Evolutionary conservation across 1,140 invertebrate genomes (phyloP), one percentile per base, ranked within the genome.

Genomic region (Drosophila trapezifrons): DNA sequence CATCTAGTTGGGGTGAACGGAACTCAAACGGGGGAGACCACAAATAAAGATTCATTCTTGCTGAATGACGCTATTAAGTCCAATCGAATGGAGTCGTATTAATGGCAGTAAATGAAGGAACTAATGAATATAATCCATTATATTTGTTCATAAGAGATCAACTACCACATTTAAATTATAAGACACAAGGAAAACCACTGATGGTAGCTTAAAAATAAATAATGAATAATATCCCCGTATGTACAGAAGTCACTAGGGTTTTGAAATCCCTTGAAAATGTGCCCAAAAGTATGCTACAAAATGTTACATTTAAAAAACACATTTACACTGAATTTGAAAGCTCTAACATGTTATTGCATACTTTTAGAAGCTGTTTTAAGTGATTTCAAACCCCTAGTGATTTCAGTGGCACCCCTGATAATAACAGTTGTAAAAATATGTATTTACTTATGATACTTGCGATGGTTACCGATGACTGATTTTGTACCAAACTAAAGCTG

Each of bases 1-100:
- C 42, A 78, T 78, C 76, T 78, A 78, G 45, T 29, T 25, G 51
- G 63, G 40, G 18, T 37, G 25, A 69, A 57, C 38, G 22, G 35
- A 70, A 71, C 25, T 71, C 35, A 57, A 46, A 57, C 13, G 27
- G 2, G 15, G 64, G n/a, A 20, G 32, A n/a, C 71, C 67, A 58
- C 22, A 71, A 58, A 71, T 71, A 37, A 25, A 46, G n/a, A 38
- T 37, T 71, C 32, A 4, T 71, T 35, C 52, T 58, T 32, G 65
- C 42, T 40, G 35, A 71, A 69, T 55, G 43, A 49, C 40, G 42
- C 49, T 51, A 47, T 38, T 29, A 25, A 29, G 18, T 22, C 17
- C 9, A 18, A n/a, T 62, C 29, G 58, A 25, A 37, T 37, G 13
- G 1, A 55, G 8, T 35, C 15, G 22, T 6, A 20, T 37, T 15